Conservation (phyloP, 2,113 vertebrate species). For the Forbesichthys agassizii region DNA sequence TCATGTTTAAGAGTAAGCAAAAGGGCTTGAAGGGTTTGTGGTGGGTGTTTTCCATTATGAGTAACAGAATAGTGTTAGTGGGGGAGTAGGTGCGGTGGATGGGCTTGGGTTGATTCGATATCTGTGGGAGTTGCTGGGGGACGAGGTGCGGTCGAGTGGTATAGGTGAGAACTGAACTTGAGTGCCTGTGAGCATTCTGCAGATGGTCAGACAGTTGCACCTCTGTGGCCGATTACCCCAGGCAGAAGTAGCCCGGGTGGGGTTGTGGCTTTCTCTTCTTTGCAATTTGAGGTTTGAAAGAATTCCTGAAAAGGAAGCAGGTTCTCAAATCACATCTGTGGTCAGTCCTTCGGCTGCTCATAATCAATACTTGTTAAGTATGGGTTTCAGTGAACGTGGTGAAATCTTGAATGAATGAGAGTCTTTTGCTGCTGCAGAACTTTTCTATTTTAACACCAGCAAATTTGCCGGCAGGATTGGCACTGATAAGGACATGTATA, state of each 20-base stretch:
- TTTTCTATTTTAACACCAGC: too few relatives aligned
- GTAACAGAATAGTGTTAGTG: constrained; percentile 48
- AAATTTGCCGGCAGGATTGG: too few relatives aligned
- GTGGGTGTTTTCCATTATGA: constrained; percentile 43
- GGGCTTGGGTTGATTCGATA: constrained; percentile 47
- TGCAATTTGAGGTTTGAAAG: constrained; percentile 19
- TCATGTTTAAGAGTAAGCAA: too few relatives aligned
- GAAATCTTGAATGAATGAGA: too few relatives aligned
- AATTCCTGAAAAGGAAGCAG: constrained; percentile 6
- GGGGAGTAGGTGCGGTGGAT: not conserved
- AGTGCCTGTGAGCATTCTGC: constrained; percentile 13
- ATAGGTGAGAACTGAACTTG: constrained; percentile 30
- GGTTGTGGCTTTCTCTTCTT: not conserved
- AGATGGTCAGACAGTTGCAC: constrained; percentile 21
- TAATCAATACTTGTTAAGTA: constrained; percentile 30
- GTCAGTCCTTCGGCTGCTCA: constrained; percentile 4
- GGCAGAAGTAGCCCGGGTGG: not conserved
- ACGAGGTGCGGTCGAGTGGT: constrained; percentile 50
- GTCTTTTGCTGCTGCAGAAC: too few relatives aligned
- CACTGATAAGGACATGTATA: too few relatives aligned
- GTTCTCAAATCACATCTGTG: constrained; percentile 6
- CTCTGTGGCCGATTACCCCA: constrained; percentile 43
- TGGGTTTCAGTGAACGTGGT: constrained; percentile 4
- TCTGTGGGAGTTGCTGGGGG: constrained; percentile 64
- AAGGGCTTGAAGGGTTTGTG: not conserved